Conservation (phyloP, 2,113 vertebrate genomes). For the Chaenocephalus aceratus region DNA sequence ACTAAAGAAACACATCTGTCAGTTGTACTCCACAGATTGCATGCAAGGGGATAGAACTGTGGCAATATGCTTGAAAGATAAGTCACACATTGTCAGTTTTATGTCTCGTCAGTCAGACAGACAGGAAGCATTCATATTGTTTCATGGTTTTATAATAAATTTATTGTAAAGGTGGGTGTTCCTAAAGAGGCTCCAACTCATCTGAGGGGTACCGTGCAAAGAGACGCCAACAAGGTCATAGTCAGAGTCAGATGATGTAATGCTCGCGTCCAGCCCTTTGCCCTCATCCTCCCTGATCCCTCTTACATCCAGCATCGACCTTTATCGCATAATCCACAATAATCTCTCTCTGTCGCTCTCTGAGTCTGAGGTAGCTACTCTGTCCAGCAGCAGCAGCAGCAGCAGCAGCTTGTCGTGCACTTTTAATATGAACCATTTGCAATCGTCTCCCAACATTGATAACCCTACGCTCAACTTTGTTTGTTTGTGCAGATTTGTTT, state of each 20-base stretch:
- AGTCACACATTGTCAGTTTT: background rate
- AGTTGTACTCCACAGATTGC: constrained; percentile 23
- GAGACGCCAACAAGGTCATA: constrained; percentile 6
- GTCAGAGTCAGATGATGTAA: constrained; percentile 69
- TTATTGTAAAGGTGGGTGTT: background rate
- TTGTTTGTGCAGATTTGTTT: constrained; percentile 9
- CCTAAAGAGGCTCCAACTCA: background rate
- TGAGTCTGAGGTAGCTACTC: constrained; percentile 41
- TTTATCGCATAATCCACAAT: constrained; percentile 78
- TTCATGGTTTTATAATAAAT: background rate
- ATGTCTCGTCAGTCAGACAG: background rate
- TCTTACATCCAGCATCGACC: constrained; percentile 65
- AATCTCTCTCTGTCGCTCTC: constrained; percentile 67
- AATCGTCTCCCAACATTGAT: constrained; percentile 33
- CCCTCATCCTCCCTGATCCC: constrained; percentile 74
- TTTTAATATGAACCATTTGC: constrained; percentile 11
- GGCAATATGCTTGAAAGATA: constrained; percentile 32
- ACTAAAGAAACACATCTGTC: constrained; percentile 66
- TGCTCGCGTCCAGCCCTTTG: constrained; percentile 27
- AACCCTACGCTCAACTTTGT: background rate
- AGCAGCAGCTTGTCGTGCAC: constrained; percentile 21
- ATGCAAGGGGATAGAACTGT: background rate
- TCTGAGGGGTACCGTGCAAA: background rate
- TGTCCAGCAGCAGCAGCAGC: background rate
- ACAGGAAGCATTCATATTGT: background rate